Percentiles rank a stretch among this genome's conserved stretches.
Evolutionary conservation across 2,113 vertebrate genomes (phyloP).

Genomic region (Capreolus pygargus): DNA sequence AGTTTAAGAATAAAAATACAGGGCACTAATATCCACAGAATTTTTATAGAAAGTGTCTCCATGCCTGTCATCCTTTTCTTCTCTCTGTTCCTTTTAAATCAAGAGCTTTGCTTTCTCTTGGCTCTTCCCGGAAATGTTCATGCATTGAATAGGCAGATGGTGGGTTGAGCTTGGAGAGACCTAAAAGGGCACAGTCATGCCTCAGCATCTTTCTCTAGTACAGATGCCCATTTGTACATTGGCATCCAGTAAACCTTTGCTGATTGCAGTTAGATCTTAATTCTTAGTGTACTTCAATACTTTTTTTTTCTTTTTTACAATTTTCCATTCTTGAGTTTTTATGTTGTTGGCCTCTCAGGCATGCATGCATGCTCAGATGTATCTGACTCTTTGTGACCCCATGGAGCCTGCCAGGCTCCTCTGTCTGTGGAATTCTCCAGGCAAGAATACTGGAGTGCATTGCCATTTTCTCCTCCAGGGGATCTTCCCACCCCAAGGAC

Average conservation of each 20-base stretch:
- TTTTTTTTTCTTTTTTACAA: slow-evolving; percentile 8
- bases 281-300: background rate
- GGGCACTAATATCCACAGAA: slow-evolving; percentile 43
- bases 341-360: background rate
- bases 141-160: slow-evolving; percentile 59
- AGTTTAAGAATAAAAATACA: slow-evolving; percentile 61
- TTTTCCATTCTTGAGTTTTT: background rate
- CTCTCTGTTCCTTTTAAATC: slow-evolving; percentile 34
- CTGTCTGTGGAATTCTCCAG: background rate
- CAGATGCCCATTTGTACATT: slow-evolving; percentile 36
- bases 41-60: slow-evolving; percentile 47
- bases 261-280: slow-evolving; percentile 11
- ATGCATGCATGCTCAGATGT: background rate
- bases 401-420: background rate
- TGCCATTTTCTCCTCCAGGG: background rate
- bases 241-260: background rate
- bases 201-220: slow-evolving; percentile 38
- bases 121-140: slow-evolving; percentile 14
- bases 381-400: background rate
- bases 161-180: slow-evolving; percentile 42
- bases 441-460: background rate
- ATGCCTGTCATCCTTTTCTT: slow-evolving; percentile 49
- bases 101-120: background rate
- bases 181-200: slow-evolving; percentile 42
- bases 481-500: background rate